These are phyloP conservation scores for Theristicus caerulescens DNA, from an alignment of 2,113 vertebrate genomes.

Conservation along the genomic window DNA sequence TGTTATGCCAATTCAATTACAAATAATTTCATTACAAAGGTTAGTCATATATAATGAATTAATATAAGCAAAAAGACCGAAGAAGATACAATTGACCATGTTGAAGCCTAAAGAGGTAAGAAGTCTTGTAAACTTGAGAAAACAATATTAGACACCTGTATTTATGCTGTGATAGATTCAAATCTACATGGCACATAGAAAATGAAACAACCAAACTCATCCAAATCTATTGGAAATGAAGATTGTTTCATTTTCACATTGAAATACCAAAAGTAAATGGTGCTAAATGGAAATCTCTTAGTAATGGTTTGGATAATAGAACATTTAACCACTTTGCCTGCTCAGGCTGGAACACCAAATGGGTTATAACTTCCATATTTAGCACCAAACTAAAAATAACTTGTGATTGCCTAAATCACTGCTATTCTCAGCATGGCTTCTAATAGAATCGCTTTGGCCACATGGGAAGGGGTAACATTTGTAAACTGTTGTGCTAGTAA, in stretches of 20 bases:
- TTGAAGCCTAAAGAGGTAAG: not conserved
- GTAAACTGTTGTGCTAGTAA: not conserved
- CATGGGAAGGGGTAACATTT: not conserved
- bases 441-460: not conserved
- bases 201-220: not conserved
- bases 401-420: not conserved
- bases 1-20: not conserved
- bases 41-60: not conserved
- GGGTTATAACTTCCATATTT: not conserved
- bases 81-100: fast-evolving
- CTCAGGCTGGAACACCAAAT: not conserved
- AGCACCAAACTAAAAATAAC: not conserved
- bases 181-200: not conserved
- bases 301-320: not conserved
- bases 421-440: not conserved
- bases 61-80: not conserved
- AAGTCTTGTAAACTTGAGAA: not conserved
- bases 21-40: not conserved
- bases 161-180: not conserved
- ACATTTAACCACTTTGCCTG: not conserved
- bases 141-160: not conserved
- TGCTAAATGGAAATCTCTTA: not conserved
- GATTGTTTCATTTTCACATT: not conserved
- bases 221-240: not conserved
- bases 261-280: not conserved